Evolutionary conservation across 2,888 invertebrate genomes (phyloP), one percentile per base, ranked within the genome.

Genomic region (Chymomyza fuscimana): DNA sequence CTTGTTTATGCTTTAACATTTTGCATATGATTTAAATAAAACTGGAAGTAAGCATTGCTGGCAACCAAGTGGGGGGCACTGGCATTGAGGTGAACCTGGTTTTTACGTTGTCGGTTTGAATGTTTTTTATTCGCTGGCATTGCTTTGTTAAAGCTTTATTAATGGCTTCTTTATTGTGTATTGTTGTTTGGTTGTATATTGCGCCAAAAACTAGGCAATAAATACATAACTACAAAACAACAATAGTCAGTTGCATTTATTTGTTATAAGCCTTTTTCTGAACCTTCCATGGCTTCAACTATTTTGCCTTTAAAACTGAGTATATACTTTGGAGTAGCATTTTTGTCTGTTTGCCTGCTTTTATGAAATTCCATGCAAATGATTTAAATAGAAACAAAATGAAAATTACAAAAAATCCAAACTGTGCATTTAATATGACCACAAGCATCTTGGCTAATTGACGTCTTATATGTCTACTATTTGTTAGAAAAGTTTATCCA

Each of bases 81-180:
- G 40, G 40, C 12, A 12, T 46, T 46, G 32, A 7, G 32, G 0
- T 46, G 12, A 46, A 46, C 12, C 12, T 46, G 12, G 40, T 46
- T 10, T 46, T 46, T 46, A 46, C 40, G 40, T 12, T 12, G 12
- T 46, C 40, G 40, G 10, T 46, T 46, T 46, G 40, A 46, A 74
- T 68, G 73, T 69, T 71, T 73, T 68, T 70, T 68, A 50, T 67
- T 46, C 40, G 12, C 67, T 61, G 62, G 59, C 67, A 56, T 63
- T 73, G 67, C 71, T 66, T 65, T 69, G 59, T 60, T 69, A 67
- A 83, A 76, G 72, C 83, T 83, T 81, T 79, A 74, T 81, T 78
- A 82, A 78, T 78, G 79, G 67, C 63, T 40, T 56, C 25, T 0
- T 12, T 12, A 46, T 46, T 46, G 12, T 46, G 40, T 46, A 46